Evolutionary conservation across 2,797 vertebrate genomes (phyloP).

Genomic region (Sarcoramphus papa): DNA sequence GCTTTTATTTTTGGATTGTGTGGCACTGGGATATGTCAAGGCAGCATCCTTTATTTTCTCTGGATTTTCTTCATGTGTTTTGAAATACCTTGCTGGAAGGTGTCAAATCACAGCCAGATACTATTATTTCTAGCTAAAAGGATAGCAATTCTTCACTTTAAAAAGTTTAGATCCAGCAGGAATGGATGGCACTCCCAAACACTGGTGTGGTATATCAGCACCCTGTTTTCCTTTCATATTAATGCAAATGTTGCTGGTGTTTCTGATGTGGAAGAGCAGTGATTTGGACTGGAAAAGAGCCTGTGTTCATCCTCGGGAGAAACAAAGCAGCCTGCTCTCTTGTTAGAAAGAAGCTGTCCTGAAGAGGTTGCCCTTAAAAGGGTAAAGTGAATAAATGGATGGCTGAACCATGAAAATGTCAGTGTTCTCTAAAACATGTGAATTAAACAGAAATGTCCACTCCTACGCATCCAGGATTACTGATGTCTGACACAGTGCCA

Average conservation of each 20-base stretch:
- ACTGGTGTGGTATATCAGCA: background rate
- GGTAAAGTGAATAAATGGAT: background rate
- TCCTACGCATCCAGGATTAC: background rate
- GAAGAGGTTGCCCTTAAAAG: constrained; percentile 25
- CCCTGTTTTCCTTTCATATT: background rate
- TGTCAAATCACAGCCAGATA: background rate
- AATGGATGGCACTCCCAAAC: background rate
- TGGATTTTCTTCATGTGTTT: background rate
- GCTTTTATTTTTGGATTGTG: background rate
- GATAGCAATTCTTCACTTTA: background rate
- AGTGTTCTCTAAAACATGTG: background rate
- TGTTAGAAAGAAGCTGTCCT: background rate
- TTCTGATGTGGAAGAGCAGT: background rate
- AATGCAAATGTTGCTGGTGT: background rate
- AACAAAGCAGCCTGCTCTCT: background rate
- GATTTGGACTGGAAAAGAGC: background rate
- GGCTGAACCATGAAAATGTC: background rate
- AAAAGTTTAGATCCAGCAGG: background rate
- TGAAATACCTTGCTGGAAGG: background rate
- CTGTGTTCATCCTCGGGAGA: background rate
- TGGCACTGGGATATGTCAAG: background rate
- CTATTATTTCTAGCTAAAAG: background rate
- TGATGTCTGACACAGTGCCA: background rate
- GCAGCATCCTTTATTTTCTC: background rate
- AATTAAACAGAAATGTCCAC: background rate